A percentile compares a stretch with the other conserved stretches of the same genome.
phyloP scores from a whole-genome alignment of 2,888 invertebrate genomes.

The Syrista parreyssii region DNA sequence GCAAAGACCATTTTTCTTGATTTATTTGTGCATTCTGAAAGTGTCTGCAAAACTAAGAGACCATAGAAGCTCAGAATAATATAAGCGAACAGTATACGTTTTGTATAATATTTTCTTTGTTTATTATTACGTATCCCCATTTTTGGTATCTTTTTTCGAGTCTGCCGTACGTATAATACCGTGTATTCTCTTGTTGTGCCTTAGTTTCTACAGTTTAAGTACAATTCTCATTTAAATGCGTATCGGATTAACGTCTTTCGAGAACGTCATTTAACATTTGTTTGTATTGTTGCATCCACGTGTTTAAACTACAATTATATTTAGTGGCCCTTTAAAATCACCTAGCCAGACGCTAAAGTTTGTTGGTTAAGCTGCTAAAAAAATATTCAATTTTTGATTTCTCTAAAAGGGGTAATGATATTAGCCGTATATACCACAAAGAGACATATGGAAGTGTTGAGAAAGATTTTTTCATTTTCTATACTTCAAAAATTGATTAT shows the following conservation, averaged over 20 bases:
- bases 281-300: neutral
- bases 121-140: neutral
- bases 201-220: neutral
- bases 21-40: neutral
- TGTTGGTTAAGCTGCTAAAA: conserved; percentile 24
- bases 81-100: neutral
- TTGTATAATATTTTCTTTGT: neutral
- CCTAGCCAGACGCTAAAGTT: neutral
- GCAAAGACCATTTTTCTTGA: neutral
- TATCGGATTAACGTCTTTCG: neutral
- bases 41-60: neutral
- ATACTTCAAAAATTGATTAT: conserved; percentile 10
- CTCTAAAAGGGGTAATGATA: neutral
- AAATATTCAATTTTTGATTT: conserved; percentile 46
- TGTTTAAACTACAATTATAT: neutral
- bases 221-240: neutral
- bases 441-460: neutral
- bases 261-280: neutral
- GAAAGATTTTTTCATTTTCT: neutral
- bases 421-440: neutral
- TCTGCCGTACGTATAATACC: neutral
- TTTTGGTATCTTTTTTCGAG: neutral
- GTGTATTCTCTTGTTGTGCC: neutral
- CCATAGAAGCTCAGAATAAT: neutral
- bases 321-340: neutral